Base-by-base conservation (phyloP, 1,140 invertebrate species). In the Vanessa atalanta region DNA sequence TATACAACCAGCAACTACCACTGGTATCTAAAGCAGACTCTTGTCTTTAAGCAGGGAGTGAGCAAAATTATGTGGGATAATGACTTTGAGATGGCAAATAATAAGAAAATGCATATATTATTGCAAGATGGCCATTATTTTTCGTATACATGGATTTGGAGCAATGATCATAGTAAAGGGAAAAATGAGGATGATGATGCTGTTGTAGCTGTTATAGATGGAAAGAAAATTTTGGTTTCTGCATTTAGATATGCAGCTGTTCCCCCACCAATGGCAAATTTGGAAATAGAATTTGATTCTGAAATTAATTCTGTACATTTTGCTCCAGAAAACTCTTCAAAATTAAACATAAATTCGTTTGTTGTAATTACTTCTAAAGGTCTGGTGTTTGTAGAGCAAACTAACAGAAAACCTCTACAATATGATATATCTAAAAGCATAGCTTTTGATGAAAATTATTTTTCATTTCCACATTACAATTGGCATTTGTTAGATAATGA, bases 1-100 rank as follows among this genome's bases (percentile, higher is more conserved):
- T 99, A 96, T 93, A 97, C 96, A 8, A 94, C 95, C 63, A 95
- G 95, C 26, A 99, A 99, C 93, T 98, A 97, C 84, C 96, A 98
- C 84, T 99, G 97, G 97, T 98, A 98, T 90, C 87, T 97, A 14
- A 98, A 99, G 85, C 96, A 98, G 83, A 95, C 89, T 64, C 82
- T 97, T 5, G 72, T 76, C 12, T 96, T 96, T 83, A 71, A 85
- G 0, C 88, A 94, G 73, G 85, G 89, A 50, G 83, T 95, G 13
- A 83, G 93, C 1, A 88, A 89, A 72, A 83, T 95, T n/a, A 80
- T 91, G 20, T 98, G 97, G 97, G 95, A 96, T 83, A 93, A 90
- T 76, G 85, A 92, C 37, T 89, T 93, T 78, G 87, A 92, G 65
- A 85, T 89, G 43, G 83, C 89, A 51, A 91, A 94, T 75, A 93